Conservation (phyloP, 1,140 invertebrate genomes). For the Yoshiicerus persimilis region DNA sequence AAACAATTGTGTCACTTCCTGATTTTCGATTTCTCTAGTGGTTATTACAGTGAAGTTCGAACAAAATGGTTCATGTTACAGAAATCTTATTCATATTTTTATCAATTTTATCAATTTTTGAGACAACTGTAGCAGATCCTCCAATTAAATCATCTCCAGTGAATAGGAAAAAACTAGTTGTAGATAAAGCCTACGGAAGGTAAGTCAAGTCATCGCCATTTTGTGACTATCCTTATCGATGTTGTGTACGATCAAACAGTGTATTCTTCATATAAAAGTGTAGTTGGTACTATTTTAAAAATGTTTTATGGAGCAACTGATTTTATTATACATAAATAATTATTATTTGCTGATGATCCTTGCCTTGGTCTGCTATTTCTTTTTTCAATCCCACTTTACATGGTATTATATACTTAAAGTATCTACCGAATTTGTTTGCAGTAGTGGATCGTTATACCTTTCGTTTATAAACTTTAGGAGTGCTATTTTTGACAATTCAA, state of each 20-base stretch:
- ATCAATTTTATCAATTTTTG: neutral
- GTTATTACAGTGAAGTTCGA: neutral
- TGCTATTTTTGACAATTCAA: too few relatives aligned
- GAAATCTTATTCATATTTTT: neutral
- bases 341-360: too few relatives aligned
- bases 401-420: neutral
- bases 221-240: too few relatives aligned
- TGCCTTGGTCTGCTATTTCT: too few relatives aligned
- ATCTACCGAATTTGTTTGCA: neutral
- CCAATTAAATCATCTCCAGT: neutral
- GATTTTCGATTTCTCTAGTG: neutral
- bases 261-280: too few relatives aligned
- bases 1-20: neutral
- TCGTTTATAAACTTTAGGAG: too few relatives aligned
- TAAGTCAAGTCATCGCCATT: neutral
- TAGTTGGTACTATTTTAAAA: too few relatives aligned
- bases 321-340: too few relatives aligned
- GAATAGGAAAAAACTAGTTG: neutral
- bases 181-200: neutral
- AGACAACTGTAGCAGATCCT: neutral
- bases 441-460: too few relatives aligned
- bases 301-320: too few relatives aligned
- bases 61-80: neutral
- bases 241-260: too few relatives aligned
- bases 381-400: too few relatives aligned